These are phyloP conservation scores for Emydocephalus ijimae DNA, from an alignment of 2,113 vertebrate genomes.

Conservation along the genomic window DNA sequence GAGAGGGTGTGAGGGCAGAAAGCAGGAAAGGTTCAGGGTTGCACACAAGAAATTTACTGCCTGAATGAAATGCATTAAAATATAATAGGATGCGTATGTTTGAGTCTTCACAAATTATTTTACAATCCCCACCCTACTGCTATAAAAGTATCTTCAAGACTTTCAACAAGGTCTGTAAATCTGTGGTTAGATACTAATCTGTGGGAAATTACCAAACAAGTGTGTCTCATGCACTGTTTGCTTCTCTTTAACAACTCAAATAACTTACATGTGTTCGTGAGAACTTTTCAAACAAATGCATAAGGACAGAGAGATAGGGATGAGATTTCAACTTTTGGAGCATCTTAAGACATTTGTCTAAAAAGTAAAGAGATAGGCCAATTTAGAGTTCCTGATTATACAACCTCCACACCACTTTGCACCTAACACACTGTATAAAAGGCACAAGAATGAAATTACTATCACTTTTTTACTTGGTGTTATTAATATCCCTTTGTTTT, in stretches of 20 bases:
- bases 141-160: slow-evolving; percentile 6
- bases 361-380: not conserved
- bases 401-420: not conserved
- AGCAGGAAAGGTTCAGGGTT: not conserved
- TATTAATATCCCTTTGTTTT: not conserved
- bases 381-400: not conserved
- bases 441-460: not conserved
- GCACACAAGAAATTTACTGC: slow-evolving; percentile 38
- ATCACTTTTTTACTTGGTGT: not conserved
- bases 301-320: not conserved
- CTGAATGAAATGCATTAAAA: slow-evolving; percentile 38
- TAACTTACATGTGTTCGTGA: not conserved
- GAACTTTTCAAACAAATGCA: not conserved
- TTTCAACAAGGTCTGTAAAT: not conserved
- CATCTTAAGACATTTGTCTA: not conserved
- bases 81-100: not conserved
- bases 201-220: not conserved
- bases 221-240: not conserved
- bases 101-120: not conserved
- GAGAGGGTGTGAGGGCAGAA: not conserved
- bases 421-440: not conserved
- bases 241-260: not conserved
- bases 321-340: not conserved
- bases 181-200: not conserved
- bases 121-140: not conserved